A percentile compares a stretch with the other conserved stretches of the same genome.
Conservation (phyloP, 1,140 invertebrate genomes). For the Macrobrachium rosenbergii region DNA sequence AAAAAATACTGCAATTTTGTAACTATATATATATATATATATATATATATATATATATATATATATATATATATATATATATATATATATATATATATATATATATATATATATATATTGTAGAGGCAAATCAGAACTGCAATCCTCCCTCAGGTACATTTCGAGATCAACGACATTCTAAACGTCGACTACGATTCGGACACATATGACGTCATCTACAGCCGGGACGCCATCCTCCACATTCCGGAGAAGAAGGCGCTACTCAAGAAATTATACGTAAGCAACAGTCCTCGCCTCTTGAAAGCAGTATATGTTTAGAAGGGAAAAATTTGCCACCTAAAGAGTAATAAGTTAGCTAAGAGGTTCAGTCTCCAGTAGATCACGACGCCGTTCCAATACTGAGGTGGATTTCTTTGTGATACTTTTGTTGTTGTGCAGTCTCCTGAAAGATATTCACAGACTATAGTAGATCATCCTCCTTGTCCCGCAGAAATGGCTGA, state of each 20-base stretch:
- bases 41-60: neutral
- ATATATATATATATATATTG: neutral
- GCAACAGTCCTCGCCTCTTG: neutral
- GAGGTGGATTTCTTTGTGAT: neutral
- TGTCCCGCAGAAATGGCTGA: conserved; percentile 70
- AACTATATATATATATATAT: neutral
- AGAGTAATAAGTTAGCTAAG: neutral
- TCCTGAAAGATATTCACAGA: neutral
- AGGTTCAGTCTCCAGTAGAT: neutral
- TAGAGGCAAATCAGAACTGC: neutral
- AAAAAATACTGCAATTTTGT: too few species aligned
- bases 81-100: neutral
- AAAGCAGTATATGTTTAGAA: neutral
- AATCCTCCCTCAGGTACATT: conserved; percentile 69
- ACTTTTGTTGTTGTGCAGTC: neutral
- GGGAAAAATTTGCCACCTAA: neutral
- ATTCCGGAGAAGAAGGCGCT: conserved; percentile 74
- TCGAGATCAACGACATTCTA: conserved; percentile 74
- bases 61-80: neutral
- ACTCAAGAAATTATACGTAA: conserved; percentile 72
- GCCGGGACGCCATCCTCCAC: conserved; percentile 77
- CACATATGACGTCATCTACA: conserved; percentile 76
- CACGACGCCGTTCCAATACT: too few species aligned
- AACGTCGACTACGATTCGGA: conserved; percentile 72
- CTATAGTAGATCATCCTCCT: neutral